Percentiles rank a stretch among this genome's conserved stretches.
phyloP scores from a whole-genome alignment of 1,140 invertebrate species.

The Philopotamus ludificatus region DNA sequence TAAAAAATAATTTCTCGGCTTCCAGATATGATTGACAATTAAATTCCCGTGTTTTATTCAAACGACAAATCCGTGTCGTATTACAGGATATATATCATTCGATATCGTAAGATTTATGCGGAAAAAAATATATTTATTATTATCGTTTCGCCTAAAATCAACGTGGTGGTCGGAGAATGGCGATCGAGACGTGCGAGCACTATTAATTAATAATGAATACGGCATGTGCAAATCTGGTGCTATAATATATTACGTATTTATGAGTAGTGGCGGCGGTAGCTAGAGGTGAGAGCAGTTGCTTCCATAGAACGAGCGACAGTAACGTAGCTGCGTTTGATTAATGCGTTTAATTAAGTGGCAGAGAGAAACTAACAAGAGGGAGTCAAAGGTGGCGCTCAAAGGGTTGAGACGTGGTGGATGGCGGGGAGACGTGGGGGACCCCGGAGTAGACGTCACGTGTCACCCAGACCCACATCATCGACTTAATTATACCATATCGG shows the following conservation, averaged over 20 bases:
- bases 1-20: too few species aligned
- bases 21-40: too few species aligned
- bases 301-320: conserved; percentile 13
- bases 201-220: too few species aligned
- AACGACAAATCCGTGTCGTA: too few species aligned
- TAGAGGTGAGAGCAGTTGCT: conserved; percentile 13
- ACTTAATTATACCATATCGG: too few species aligned
- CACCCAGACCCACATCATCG: neutral
- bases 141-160: too few species aligned
- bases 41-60: too few species aligned
- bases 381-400: neutral
- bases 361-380: conserved; percentile 29
- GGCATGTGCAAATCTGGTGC: conserved; percentile 14
- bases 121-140: too few species aligned
- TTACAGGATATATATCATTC: too few species aligned
- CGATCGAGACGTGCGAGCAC: too few species aligned
- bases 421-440: neutral
- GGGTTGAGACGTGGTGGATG: too few species aligned
- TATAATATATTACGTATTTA: neutral
- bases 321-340: conserved; percentile 28
- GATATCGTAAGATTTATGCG: too few species aligned
- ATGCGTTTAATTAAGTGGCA: conserved; percentile 32
- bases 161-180: neutral
- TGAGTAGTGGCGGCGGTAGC: neutral
- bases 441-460: neutral